Base-by-base conservation (phyloP, 2,113 vertebrate genomes). In the Poeciliopsis retropinna region DNA sequence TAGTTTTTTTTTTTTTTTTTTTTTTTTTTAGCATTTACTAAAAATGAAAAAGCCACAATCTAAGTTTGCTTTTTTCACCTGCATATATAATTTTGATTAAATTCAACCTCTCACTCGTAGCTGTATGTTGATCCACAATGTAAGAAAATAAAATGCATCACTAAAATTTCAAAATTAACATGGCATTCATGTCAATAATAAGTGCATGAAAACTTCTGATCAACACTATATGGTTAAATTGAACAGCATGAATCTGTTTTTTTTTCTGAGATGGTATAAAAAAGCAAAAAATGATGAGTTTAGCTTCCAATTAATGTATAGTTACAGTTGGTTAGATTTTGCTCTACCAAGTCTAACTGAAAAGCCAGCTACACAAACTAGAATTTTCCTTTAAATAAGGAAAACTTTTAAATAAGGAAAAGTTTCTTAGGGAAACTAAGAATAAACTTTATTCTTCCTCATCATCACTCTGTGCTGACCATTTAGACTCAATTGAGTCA, bases 401-500 rank as follows among this genome's bases (percentile, higher is more conserved):
- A n/a, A n/a, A n/a, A n/a, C n/a, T n/a, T n/a, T n/a, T n/a, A n/a
- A n/a, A n/a, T n/a, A n/a, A n/a, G n/a, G n/a, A n/a, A n/a, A n/a
- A n/a, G n/a, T n/a, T n/a, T n/a, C n/a, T n/a, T n/a, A n/a, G n/a
- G n/a, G n/a, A n/a, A n/a, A 37, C 34, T 37, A 37, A 77, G 75
- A 82, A 84, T 54, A 67, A 39, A 80, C 64, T 75, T 82, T 73
- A 67, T 85, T 70, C 27, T 84, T 73, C 75, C 75, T 74, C 73
- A 79, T 76, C 76, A 39, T 73, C 34, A 32, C 87, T 78, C 82
- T 75, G 81, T 67, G 9, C 71, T 85, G 84, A 89, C 86, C 80
- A 85, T 89, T 83, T 83, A 76, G 68, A 76, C 57, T 87, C 82
- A 79, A 87, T 85, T 77, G 82, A 91, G 80, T 92, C 77, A 71